These are phyloP conservation scores for Gymnoscopelus microlampas DNA, from an alignment of 2,797 vertebrate genomes.

Conservation along the genomic window DNA sequence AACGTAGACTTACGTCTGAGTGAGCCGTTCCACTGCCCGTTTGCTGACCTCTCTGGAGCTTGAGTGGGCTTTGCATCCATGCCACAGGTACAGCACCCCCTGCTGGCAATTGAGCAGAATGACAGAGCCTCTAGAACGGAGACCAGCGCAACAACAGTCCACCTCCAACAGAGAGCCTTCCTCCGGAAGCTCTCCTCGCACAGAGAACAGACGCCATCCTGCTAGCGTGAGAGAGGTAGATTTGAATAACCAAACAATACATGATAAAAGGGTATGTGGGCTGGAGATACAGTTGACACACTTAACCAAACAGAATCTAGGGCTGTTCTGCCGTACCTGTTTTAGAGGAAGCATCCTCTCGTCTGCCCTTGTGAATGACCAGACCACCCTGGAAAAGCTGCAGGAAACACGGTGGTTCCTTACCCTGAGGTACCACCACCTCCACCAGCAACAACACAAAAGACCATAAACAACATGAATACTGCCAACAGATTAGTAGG, in stretches of 20 bases:
- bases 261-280: neutral
- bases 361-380: constrained; percentile 74
- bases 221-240: constrained; percentile 32
- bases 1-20: constrained; percentile 66
- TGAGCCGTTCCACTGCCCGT: constrained; percentile 72
- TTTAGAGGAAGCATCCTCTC: constrained; percentile 50
- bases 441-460: constrained; percentile 34
- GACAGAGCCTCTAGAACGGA: constrained; percentile 80
- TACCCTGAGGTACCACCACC: constrained; percentile 79
- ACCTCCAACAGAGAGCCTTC: constrained; percentile 81
- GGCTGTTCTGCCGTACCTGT: constrained; percentile 62
- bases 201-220: constrained; percentile 79
- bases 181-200: constrained; percentile 78
- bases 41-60: constrained; percentile 75
- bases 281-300: neutral
- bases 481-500: neutral
- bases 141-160: constrained; percentile 72
- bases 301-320: neutral
- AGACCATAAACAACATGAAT: neutral
- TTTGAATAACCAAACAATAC: neutral
- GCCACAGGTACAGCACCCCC: constrained; percentile 80
- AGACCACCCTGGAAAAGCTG: constrained; percentile 84
- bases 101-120: constrained; percentile 77
- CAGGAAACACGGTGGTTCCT: constrained; percentile 83
- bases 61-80: constrained; percentile 79